Evolutionary conservation across 53 echinoderm and acorn worm genomes (phyloP), one percentile per base, ranked within the genome.

Genomic region (Arbacia lixula): DNA sequence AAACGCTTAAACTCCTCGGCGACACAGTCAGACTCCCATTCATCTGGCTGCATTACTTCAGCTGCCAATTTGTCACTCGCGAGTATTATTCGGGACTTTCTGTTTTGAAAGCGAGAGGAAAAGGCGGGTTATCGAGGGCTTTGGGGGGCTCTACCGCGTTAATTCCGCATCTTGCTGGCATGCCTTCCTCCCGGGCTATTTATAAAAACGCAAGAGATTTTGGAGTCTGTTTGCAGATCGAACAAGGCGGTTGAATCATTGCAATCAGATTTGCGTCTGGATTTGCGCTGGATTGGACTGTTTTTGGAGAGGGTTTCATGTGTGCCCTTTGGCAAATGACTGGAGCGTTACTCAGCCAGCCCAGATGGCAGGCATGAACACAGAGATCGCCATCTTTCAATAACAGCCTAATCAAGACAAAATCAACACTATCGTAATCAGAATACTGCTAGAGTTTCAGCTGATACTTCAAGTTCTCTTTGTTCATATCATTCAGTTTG

Each of bases 31-130:
- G 40, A 26, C 14, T 28, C 40, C 43, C 43, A 21, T 41, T 69
- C 69, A 69, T 69, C 74, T 53, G 43, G 6, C 1, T 50, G 74
- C 26, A 74, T 74, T 74, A 74, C n/a, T 26, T 34, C 74, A 74
- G 74, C 74, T 74, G 74, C 74, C 74, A 74, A 53, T 8, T 74
- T 53, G 74, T 74, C 74, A 74, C 74, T 74, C 49, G 33, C 49
- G 51, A 53, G 74, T 74, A 74, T 74, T 74, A 74, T 74, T 74
- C 52, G 51, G 19, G 53, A 74, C 34, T 19, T 53, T 34, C 52
- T 52, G 33, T 42, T 74, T 50, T 64, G 49, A 21, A 32, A 50
- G 29, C 49, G 29, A 4, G 35, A 20, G 35, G 32, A 53, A 74
- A 71, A 53, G 74, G 43, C 19, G 74, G 74, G 53, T 74, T 52